Base-by-base conservation (phyloP, 2,113 vertebrate genomes). In the Alethe castanea region DNA sequence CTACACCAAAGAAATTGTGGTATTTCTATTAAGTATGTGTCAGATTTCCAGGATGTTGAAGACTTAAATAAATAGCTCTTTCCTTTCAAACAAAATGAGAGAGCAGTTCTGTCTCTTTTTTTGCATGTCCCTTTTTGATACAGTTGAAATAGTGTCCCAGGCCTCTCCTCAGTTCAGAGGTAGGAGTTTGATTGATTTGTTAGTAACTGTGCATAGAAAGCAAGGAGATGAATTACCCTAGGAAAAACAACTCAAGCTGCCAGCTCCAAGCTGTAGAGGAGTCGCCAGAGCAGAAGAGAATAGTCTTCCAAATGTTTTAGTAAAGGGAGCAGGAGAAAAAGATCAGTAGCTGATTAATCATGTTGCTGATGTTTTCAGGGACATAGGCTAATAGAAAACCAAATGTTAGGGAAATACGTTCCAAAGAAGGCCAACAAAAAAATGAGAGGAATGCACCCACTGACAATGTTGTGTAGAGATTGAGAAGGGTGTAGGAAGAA, bases 381-480 rank as follows among this genome's bases (percentile, higher is more conserved):
- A 81, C 72, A 66, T 12, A 61, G 76, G 90, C 84, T 88, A 90
- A 94, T 52, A 83, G 81, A 73, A 86, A 90, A 64, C 19, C 62
- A 96, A 90, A 93, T 90, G 92, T 90, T 94, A 95, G 90, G 81
- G 77, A 95, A 95, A 93, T 35, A 82, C 12, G 17, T 86, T 93
- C 88, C 19, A 65, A 88, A 61, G 35, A 95, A 93, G 65, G 64
- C 60, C 88, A 93, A 90, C 56, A 94, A 78, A 92, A 83, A 67
- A 88, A 67, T 38, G 40, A 50, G 67, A 93, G 67, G 47, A 83
- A 36, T 35, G 50, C 18, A 82, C 35, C 56, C 56, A 22, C 52
- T 81, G 69, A 44, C 40, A 81, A 3, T 12, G 48, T 29, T 48
- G 33, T 67, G 42, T 66, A 60, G 38, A 52, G 61, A 59, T 26